These are phyloP conservation scores for Grus americana DNA, from an alignment of 2,113 vertebrate species.

Conservation along the genomic window DNA sequence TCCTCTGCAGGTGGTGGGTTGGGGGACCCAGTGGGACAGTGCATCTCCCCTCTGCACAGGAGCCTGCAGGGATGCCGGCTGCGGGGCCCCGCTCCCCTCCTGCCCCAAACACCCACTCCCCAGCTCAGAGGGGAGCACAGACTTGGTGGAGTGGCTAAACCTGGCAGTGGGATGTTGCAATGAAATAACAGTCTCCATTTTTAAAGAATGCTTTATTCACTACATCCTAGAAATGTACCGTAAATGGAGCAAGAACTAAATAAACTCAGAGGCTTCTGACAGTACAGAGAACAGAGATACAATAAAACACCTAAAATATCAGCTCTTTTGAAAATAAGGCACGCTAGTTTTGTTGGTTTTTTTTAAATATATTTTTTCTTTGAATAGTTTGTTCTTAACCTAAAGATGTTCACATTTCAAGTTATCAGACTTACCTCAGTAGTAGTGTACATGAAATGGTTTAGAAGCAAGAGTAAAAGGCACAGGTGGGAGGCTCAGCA, in stretches of 20 bases:
- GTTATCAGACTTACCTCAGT: constrained; percentile 79
- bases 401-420: constrained; percentile 84
- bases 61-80: neutral
- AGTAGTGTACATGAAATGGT: constrained; percentile 82
- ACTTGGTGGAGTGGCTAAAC: neutral
- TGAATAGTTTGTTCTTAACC: constrained; percentile 83
- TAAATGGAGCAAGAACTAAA: constrained; percentile 75
- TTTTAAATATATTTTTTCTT: neutral
- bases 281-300: constrained; percentile 70
- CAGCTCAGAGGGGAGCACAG: neutral
- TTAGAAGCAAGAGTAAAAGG: constrained; percentile 59
- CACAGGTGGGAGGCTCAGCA: neutral
- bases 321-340: constrained; percentile 76
- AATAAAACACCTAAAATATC: constrained; percentile 72
- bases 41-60: fast-evolving
- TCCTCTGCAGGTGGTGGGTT: neutral
- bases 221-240: constrained; percentile 73
- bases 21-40: neutral
- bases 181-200: constrained; percentile 33
- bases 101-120: neutral
- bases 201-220: constrained; percentile 84
- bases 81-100: neutral
- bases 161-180: neutral
- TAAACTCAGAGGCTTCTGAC: constrained; percentile 68
- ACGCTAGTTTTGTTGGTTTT: constrained; percentile 32